Base-by-base conservation (phyloP, 2,888 invertebrate genomes). In the Watsonalla binaria region DNA sequence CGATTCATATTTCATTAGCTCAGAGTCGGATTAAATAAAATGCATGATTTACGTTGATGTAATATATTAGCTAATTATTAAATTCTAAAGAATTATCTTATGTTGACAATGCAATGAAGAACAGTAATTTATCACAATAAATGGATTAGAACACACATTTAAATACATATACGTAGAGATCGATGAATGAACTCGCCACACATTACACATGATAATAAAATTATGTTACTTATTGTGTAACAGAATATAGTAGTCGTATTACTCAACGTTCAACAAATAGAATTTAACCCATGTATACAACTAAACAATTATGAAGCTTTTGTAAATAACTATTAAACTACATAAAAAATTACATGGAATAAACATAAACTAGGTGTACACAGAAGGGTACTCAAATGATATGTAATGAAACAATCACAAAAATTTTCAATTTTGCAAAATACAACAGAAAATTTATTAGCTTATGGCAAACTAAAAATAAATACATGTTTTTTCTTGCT, bases 51-150 rank as follows among this genome's bases (percentile, higher is more conserved):
- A 24, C 1, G 24, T 24, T 24, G 1, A 24, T 24, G 24, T 4
- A 24, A 42, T 42, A 42, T 42, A 37, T 15, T 15, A 48, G 14
- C 35, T 35, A 48, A 39, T 39, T 52, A 47, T 47, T 48, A 13
- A 50, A 47, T 48, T 47, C 42, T 52, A 48, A 34, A 11, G 24
- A 42, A 24, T 13, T 52, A 42, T 47, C 37, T 6, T 47, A 9
- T 37, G 9, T 37, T 37, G 37, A 37, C 42, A 52, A 33, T 13
- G 33, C 24, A 52, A 60, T 54, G 47, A 53, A 63, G 56, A 57
- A 60, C 56, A 56, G 53, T 63, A 60, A 65, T 62, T 61, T 67
- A 67, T 67, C 67, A 67, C 67, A 66, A 59, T 57, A 52, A 48
- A 50, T 52, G 56, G 58, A 55, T 48, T 56, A 55, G 37, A 55